Percentiles rank a stretch among this genome's conserved stretches.
phyloP scores from a whole-genome alignment of 37 sponge, comb jelly and placozoan genomes.

The Geodia barretti region DNA sequence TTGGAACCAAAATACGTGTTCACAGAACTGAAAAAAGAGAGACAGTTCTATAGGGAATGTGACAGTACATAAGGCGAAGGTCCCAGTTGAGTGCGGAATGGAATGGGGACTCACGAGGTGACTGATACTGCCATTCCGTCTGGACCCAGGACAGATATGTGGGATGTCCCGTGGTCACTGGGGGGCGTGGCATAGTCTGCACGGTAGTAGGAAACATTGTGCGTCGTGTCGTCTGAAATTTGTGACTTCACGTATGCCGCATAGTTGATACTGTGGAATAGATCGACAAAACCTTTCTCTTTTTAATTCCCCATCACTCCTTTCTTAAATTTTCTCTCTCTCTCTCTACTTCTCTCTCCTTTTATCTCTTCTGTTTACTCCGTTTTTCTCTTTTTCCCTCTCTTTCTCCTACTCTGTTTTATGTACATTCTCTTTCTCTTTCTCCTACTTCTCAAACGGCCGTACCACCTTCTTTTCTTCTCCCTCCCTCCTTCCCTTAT shows the following conservation, averaged over 20 bases:
- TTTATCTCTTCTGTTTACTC: too few species aligned
- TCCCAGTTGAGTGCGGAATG: background rate
- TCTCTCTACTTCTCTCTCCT: too few species aligned
- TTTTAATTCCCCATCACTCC: too few species aligned
- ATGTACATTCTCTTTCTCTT: too few species aligned
- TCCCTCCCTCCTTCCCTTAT: background rate
- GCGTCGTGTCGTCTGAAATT: constrained; percentile 60
- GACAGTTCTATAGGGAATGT: background rate
- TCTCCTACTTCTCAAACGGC: too few species aligned
- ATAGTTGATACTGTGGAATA: constrained; percentile 25
- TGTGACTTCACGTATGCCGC: background rate
- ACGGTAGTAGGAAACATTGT: constrained; percentile 54
- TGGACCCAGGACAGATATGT: constrained; percentile 70
- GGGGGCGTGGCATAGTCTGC: constrained; percentile 16
- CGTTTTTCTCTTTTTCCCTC: too few species aligned
- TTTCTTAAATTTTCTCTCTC: too few species aligned
- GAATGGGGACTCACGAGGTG: constrained; percentile 52
- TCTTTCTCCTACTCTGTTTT: too few species aligned
- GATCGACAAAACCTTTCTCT: too few species aligned
- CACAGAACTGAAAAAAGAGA: constrained; percentile 72
- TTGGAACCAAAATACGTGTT: constrained; percentile 85
- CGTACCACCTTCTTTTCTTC: background rate
- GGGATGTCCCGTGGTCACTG: constrained; percentile 71
- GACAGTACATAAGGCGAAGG: background rate
- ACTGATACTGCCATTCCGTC: constrained; percentile 88